Evolutionary conservation across 1,140 invertebrate genomes (phyloP).

Genomic region (Neodiprion pinetum): DNA sequence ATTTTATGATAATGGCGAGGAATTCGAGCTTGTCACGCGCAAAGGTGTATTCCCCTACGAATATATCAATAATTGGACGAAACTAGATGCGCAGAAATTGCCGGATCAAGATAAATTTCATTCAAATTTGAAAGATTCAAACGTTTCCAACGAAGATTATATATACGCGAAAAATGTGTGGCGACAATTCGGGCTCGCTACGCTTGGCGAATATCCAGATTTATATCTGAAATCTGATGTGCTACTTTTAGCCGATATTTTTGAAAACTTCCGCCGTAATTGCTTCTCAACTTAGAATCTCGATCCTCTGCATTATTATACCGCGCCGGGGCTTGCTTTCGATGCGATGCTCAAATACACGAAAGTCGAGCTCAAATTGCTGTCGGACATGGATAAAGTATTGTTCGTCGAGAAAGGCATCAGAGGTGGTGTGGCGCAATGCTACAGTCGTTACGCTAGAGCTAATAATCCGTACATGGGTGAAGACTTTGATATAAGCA

Average conservation of each 20-base stretch:
- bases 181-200: too few species aligned
- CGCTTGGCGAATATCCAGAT: constrained; percentile 50
- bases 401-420: constrained; percentile 51
- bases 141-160: constrained; percentile 48
- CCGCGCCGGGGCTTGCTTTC: too few species aligned
- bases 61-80: constrained; percentile 38
- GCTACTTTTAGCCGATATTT: constrained; percentile 53
- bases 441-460: constrained; percentile 47
- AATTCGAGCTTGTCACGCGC: constrained; percentile 30
- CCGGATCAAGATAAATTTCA: constrained; percentile 45
- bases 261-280: constrained; percentile 55
- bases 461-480: constrained; percentile 59
- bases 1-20: not conserved
- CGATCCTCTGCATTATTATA: too few species aligned
- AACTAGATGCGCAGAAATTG: constrained; percentile 38
- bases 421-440: constrained; percentile 49
- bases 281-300: constrained; percentile 17
- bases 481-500: constrained; percentile 23
- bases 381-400: too few species aligned
- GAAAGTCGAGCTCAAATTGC: too few species aligned
- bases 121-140: constrained; percentile 12
- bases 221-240: constrained; percentile 57
- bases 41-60: constrained; percentile 47
- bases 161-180: constrained; percentile 35
- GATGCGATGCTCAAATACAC: too few species aligned